A percentile compares a stretch with the other conserved stretches of the same genome.
phyloP scores from a whole-genome alignment of 2,888 invertebrate species.

The Lamellibrachia satsuma region DNA sequence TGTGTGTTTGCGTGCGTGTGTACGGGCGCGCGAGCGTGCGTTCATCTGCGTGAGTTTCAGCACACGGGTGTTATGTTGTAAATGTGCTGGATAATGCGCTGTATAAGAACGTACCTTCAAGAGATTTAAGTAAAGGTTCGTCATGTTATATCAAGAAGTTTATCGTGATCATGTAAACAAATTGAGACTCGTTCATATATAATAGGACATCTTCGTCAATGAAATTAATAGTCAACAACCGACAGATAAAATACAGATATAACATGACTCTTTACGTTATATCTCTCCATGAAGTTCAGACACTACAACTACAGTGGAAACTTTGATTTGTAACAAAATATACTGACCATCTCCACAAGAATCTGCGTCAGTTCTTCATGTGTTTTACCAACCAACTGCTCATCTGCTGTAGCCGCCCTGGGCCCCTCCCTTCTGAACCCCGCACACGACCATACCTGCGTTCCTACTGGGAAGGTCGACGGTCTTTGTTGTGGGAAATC shows the following conservation, averaged over 20 bases:
- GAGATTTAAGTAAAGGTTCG: too few relatives aligned
- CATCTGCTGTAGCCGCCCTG: background rate
- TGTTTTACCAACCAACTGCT: conserved; percentile 20
- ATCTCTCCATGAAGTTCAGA: too few relatives aligned
- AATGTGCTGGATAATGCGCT: too few relatives aligned
- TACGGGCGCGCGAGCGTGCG: background rate
- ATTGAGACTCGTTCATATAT: too few relatives aligned
- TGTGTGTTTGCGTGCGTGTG: background rate
- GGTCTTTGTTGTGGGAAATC: background rate
- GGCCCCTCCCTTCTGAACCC: background rate
- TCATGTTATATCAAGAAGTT: too few relatives aligned
- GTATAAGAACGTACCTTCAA: too few relatives aligned
- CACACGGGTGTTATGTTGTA: too few relatives aligned
- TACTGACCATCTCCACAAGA: conserved; percentile 24
- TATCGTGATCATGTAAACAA: too few relatives aligned
- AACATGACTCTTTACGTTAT: too few relatives aligned
- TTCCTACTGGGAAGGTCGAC: background rate
- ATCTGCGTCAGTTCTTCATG: conserved; percentile 39
- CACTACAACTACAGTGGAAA: too few relatives aligned
- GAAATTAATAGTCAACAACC: conserved; percentile 22
- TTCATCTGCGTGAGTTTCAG: background rate
- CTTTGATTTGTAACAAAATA: too few relatives aligned
- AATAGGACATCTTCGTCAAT: conserved; percentile 32
- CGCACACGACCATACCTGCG: background rate
- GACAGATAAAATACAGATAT: too few relatives aligned